phyloP scores from a whole-genome alignment of 2,113 vertebrate genomes.

The Pseudopodoces humilis region DNA sequence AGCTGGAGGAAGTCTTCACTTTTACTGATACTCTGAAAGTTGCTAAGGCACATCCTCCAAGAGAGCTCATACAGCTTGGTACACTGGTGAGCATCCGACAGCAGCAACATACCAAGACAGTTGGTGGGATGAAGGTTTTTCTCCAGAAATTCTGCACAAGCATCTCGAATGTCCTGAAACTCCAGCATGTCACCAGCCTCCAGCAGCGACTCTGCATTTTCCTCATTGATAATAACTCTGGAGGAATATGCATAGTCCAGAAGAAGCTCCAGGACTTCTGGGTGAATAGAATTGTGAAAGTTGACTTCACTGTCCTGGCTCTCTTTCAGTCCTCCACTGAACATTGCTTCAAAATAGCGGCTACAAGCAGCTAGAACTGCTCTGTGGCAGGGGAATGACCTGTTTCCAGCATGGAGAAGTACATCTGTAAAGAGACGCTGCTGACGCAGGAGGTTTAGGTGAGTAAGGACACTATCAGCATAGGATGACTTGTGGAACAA shows the following conservation, averaged over 20 bases:
- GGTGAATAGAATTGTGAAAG: conserved; percentile 83
- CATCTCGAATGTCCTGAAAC: conserved; percentile 83
- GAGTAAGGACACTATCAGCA: conserved; percentile 83
- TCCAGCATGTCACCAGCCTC: conserved; percentile 84
- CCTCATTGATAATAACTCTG: conserved; percentile 83
- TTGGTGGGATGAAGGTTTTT: conserved; percentile 84
- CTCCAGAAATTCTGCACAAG: conserved; percentile 83
- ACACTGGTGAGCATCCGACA: conserved; percentile 82
- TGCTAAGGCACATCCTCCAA: conserved; percentile 85
- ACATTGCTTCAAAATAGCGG: conserved; percentile 85
- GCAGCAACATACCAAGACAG: conserved; percentile 82
- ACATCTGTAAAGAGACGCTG: conserved; percentile 84
- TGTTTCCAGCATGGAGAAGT: conserved; percentile 80
- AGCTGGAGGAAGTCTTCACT: conserved; percentile 83
- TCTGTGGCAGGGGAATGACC: conserved; percentile 82
- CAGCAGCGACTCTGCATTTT: conserved; percentile 80
- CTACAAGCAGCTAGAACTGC: conserved; percentile 82
- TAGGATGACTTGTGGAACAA: conserved; percentile 86
- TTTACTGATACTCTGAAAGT: conserved; percentile 82
- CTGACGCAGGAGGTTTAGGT: conserved; percentile 82
- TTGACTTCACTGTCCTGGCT: conserved; percentile 85
- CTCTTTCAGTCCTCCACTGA: conserved; percentile 82
- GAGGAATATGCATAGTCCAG: conserved; percentile 84
- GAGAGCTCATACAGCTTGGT: conserved; percentile 82
- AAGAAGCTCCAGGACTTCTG: conserved; percentile 81